These are phyloP conservation scores for Conus canariensis DNA, from an alignment of 2,888 invertebrate species.

Conservation along the genomic window DNA sequence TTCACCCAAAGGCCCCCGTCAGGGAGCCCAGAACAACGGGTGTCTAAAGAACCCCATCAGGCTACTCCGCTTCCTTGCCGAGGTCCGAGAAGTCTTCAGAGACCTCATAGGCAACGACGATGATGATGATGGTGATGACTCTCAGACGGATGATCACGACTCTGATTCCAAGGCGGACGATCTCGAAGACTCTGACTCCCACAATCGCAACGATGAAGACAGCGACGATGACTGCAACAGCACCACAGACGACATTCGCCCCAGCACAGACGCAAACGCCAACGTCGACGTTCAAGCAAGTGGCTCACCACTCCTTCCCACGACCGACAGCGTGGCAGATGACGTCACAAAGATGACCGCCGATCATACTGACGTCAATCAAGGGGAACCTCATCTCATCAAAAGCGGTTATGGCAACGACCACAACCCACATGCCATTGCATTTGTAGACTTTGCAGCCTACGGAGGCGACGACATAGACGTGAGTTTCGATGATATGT, in stretches of 20 bases:
- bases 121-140: conserved; percentile 3
- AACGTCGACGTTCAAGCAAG: too few species aligned
- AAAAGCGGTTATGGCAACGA: too few species aligned
- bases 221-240: background rate
- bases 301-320: background rate
- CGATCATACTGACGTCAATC: background rate
- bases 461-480: too few species aligned
- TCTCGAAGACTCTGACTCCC: too few species aligned
- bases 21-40: background rate
- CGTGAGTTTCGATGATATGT: too few species aligned
- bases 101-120: conserved; percentile 8
- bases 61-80: conserved; percentile 29
- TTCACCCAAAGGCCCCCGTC: background rate
- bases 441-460: too few species aligned
- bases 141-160: conserved; percentile 14
- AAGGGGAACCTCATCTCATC: background rate
- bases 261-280: too few species aligned
- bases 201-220: background rate
- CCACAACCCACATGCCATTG: too few species aligned
- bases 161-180: background rate
- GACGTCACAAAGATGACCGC: background rate
- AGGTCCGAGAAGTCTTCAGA: conserved; percentile 21
- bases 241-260: background rate
- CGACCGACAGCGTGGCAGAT: background rate
- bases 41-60: conserved; percentile 37